phyloP scores from a whole-genome alignment of 2,797 vertebrate species.

The Merluccius polli region DNA sequence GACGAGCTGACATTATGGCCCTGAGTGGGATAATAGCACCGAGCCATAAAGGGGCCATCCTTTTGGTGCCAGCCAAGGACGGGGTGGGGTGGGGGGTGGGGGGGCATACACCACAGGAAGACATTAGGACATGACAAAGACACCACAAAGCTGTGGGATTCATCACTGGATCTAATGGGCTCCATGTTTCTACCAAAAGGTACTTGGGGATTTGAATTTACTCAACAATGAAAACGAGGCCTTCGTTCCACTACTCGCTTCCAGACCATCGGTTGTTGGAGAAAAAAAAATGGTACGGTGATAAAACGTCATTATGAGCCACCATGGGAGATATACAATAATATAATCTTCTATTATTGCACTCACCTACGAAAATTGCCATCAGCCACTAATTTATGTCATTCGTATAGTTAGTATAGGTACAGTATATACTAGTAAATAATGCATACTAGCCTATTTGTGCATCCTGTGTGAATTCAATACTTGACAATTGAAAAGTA shows the following conservation, averaged over 20 bases:
- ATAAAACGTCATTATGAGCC: conserved; percentile 32
- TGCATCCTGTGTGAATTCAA: too few species aligned
- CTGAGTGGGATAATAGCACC: conserved; percentile 47
- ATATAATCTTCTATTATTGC: neutral
- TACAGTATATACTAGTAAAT: too few species aligned
- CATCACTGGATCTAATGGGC: conserved; percentile 53
- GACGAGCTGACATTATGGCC: conserved; percentile 47
- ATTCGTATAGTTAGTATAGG: neutral
- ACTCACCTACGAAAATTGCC: neutral
- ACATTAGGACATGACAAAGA: conserved; percentile 58
- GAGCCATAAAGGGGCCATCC: conserved; percentile 40
- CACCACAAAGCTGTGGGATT: conserved; percentile 58
- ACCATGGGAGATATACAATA: conserved; percentile 18
- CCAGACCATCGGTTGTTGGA: conserved; percentile 35
- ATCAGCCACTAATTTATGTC: neutral
- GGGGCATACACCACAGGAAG: conserved; percentile 40
- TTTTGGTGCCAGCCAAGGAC: conserved; percentile 31
- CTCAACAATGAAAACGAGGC: conserved; percentile 58
- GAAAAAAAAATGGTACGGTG: conserved; percentile 36
- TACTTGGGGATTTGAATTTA: conserved; percentile 48
- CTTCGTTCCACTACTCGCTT: conserved; percentile 51
- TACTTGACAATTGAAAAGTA: too few species aligned
- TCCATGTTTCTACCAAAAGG: conserved; percentile 40
- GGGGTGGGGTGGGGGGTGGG: conserved; percentile 34
- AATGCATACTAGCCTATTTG: too few species aligned